Percentiles rank a stretch among this genome's conserved stretches.
These are phyloP conservation scores for Thaumatotibia leucotreta DNA, from an alignment of 1,140 invertebrate species.

Conservation along the genomic window DNA sequence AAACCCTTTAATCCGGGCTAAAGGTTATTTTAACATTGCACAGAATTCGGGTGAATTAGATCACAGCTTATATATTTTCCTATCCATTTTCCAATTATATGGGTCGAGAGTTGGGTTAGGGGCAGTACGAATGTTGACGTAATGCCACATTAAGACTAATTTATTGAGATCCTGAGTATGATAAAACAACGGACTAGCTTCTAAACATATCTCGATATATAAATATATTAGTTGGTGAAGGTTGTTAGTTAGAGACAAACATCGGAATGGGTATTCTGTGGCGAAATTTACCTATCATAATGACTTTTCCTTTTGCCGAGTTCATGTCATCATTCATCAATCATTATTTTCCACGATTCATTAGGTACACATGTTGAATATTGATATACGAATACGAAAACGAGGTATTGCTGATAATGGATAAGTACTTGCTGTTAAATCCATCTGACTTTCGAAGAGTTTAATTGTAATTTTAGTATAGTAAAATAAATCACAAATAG, in stretches of 20 bases:
- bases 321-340: too few species aligned
- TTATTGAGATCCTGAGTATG: constrained; percentile 4
- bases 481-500: too few species aligned
- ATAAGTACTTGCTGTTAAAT: too few species aligned
- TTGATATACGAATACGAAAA: too few species aligned
- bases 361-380: too few species aligned
- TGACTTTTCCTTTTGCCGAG: too few species aligned
- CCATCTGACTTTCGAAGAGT: too few species aligned
- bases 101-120: constrained; percentile 23
- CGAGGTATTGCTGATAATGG: too few species aligned
- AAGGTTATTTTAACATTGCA: constrained; percentile 50
- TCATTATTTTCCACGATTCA: too few species aligned
- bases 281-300: too few species aligned
- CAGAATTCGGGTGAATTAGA: constrained; percentile 37
- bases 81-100: constrained; percentile 43
- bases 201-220: background rate
- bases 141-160: constrained; percentile 6
- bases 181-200: background rate
- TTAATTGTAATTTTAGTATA: too few species aligned
- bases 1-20: constrained; percentile 53
- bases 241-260: background rate
- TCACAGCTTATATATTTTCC: constrained; percentile 26
- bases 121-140: constrained; percentile 4
- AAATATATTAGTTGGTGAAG: background rate
- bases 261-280: too few species aligned